Base-by-base conservation (phyloP, 2,113 vertebrate species). In the Catharus minimus region DNA sequence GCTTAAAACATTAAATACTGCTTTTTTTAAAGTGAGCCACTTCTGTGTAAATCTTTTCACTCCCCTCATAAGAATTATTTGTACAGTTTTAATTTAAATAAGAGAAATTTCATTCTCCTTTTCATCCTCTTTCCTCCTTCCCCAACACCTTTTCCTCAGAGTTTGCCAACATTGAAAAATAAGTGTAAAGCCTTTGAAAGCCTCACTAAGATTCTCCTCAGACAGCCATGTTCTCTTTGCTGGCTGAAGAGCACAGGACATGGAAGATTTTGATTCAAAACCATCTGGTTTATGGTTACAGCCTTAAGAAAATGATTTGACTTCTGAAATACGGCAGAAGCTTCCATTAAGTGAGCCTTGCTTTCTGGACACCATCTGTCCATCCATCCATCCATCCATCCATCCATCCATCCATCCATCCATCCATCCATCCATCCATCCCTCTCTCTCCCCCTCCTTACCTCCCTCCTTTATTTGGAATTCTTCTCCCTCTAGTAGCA, bases 81-180 rank as follows among this genome's bases (percentile, higher is more conserved):
- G 43, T 60, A 50, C 20, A 41, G 49, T 53, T 68, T 80, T 68
- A 86, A 81, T 88, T 92, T 80, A 95, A 89, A 72, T 46, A 86
- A 65, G 26, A 90, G 41, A 79, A 89, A 85, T 87, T 76, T 76
- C 13, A 50, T 68, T 68, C 20, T 73, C 55, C 32, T 41, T 74
- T 19, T 47, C 44, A 38, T 58, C 21, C 24, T 10, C 5, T 71
- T 73, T 26, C 28, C 41, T 71, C 38, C 38, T 52, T 52, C 14
- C 33, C 50, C 41, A 60, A 36, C 22, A 30, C 22, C 33, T 11
- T 67, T 83, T 56, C 52, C 76, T 66, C 39, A 46, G 47, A 58
- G 18, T 80, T 53, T 74, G 20, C 44, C 52, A 71, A 32, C 18
- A 65, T 41, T 49, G 53, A 71, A 60, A 50, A 91, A 88, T 15